Evolutionary conservation across 2,888 invertebrate species (phyloP), one percentile per base, ranked within the genome.

Genomic region (Tricholauxania praeusta): DNA sequence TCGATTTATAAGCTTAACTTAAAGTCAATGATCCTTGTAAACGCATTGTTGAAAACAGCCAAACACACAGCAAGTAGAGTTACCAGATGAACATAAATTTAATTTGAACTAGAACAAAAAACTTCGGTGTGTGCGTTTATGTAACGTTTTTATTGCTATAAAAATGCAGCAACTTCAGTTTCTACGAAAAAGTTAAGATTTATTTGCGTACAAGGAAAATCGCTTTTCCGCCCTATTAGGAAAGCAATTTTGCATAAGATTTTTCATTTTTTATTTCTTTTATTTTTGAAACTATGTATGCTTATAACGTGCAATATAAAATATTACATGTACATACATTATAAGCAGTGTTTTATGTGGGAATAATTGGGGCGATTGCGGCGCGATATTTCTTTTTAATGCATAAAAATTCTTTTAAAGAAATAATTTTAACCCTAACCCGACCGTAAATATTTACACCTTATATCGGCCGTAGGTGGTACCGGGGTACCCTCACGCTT

Each of bases 21-120:
- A 2, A 5, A 66, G 12, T 12, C 53, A 39, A 53, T 55, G 66
- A 66, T 66, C 39, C 66, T 66, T 66, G 66, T 52, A 66, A 53
- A 32, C 7, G n/a, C 10, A 14, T 32, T 32, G 52, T n/a, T 28
- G 10, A 39, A 10, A 10, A 39, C 39, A 39, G 39, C 4, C 39
- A 39, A 8, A 12, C 7, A 2, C 39, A 39, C 39, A 39, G 8
- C 39, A 8, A 28, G 65, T 17, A 28, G 15, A 49, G 52, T 65
- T 49, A n/a, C 22, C 65, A 65, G 65, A 28, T 65, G 52, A 65
- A 51, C 65, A 51, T 65, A 65, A 65, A 65, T 65, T 65, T 52
- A n/a, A 32, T 32, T 19, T 51, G 22, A 39, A 10, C 39, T 39
- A 39, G 10, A 51, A 65, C 52, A 51, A 19, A 28, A 51, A 65